Percentiles rank a stretch among this genome's conserved stretches.
Conservation (phyloP, 2,888 invertebrate species). For the Heliconius erato region DNA sequence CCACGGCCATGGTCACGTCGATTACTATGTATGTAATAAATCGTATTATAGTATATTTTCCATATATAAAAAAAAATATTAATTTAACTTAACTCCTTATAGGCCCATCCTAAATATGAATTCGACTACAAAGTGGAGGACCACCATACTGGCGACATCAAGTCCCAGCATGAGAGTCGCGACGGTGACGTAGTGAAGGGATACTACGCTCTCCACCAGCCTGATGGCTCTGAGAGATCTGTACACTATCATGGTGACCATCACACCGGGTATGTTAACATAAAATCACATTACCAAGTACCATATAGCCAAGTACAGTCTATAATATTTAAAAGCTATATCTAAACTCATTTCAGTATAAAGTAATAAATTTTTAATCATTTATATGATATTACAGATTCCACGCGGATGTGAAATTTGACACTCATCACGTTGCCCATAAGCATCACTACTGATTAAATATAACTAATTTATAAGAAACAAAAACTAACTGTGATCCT, state of each 20-base stretch:
- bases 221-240: conserved; percentile 57
- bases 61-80: too few relatives aligned
- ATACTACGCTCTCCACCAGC: conserved; percentile 60
- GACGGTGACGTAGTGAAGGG: conserved; percentile 63
- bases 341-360: too few relatives aligned
- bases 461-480: neutral
- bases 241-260: conserved; percentile 75
- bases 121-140: conserved; percentile 66
- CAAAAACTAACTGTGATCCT: neutral
- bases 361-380: neutral
- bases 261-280: conserved; percentile 58
- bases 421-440: neutral
- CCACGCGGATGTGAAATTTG: conserved; percentile 14
- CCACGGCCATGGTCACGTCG: conserved; percentile 51
- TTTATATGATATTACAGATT: neutral
- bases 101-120: conserved; percentile 65
- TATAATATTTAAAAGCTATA: too few relatives aligned
- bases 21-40: conserved; percentile 68
- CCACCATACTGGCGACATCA: conserved; percentile 63
- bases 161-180: conserved; percentile 62
- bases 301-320: too few relatives aligned
- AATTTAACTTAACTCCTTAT: too few relatives aligned
- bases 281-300: too few relatives aligned
- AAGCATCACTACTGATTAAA: conserved; percentile 6
- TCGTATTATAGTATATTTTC: neutral